Evolutionary conservation across 2,888 invertebrate species (phyloP).

Genomic region (Nymphalis polychloros): DNA sequence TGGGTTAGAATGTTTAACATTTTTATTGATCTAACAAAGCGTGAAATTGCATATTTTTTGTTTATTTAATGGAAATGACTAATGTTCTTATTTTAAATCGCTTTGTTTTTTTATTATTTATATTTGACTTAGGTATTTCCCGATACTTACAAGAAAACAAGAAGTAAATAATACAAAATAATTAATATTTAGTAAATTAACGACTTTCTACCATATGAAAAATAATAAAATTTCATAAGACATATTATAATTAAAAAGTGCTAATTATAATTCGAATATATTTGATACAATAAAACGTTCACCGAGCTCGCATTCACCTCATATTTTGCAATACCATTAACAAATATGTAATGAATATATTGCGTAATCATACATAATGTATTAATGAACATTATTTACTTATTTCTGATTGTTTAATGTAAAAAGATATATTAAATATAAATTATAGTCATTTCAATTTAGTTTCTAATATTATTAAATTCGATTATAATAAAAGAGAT

Average conservation of each 20-base stretch:
- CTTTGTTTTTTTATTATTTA: background rate
- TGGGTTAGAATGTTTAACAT: background rate
- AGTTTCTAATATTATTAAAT: background rate
- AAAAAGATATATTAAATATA: background rate
- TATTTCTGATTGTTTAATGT: no score
- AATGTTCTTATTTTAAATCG: background rate
- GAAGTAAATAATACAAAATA: background rate
- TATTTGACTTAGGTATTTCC: background rate
- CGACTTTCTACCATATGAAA: no score
- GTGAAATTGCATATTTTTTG: conserved; percentile 4
- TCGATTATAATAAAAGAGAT: no score
- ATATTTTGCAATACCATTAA: no score
- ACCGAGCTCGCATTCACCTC: no score
- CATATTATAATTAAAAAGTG: no score
- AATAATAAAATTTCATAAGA: no score
- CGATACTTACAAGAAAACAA: background rate
- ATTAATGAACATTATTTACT: no score
- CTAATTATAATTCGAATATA: no score
- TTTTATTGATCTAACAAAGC: background rate
- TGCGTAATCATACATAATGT: no score
- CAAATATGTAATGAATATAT: no score
- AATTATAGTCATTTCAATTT: background rate
- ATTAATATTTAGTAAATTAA: background rate
- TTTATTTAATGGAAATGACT: background rate
- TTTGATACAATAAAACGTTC: no score